These are phyloP conservation scores for Martes martes DNA, from an alignment of 2,113 vertebrate genomes.

Conservation along the genomic window DNA sequence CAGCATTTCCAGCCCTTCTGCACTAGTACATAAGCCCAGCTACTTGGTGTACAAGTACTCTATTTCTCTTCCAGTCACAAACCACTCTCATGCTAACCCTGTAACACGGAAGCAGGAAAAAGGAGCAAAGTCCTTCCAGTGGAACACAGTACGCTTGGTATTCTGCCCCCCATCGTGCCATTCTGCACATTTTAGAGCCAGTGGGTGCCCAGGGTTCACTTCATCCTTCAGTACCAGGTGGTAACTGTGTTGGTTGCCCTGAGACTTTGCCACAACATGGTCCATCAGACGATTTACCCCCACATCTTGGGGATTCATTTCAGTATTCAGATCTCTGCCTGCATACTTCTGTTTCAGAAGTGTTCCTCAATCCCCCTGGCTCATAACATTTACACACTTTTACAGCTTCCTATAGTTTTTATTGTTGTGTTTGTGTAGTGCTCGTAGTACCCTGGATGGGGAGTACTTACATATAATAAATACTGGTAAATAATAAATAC, in stretches of 20 bases:
- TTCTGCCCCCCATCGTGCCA: background rate
- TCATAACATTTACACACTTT: background rate
- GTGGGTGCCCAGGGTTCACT: background rate
- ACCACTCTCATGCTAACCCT: background rate
- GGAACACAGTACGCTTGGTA: too few relatives aligned
- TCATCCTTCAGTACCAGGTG: background rate
- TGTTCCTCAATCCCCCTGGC: background rate
- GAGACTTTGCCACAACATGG: background rate
- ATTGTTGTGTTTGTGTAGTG: background rate
- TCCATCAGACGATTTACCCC: background rate
- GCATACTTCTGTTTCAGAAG: background rate
- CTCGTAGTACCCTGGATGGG: background rate
- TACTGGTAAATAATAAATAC: background rate
- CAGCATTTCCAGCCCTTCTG: background rate
- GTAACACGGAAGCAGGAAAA: accelerated
- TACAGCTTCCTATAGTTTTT: background rate
- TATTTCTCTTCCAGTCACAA: background rate
- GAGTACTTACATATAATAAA: background rate
- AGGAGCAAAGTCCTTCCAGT: background rate
- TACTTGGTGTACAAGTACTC: background rate
- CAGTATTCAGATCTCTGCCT: background rate
- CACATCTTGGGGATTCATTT: background rate
- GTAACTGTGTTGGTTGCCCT: background rate
- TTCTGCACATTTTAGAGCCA: background rate
- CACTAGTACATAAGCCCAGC: background rate